phyloP scores from a whole-genome alignment of 1,140 invertebrate species.

The Zelostemma sp. region DNA sequence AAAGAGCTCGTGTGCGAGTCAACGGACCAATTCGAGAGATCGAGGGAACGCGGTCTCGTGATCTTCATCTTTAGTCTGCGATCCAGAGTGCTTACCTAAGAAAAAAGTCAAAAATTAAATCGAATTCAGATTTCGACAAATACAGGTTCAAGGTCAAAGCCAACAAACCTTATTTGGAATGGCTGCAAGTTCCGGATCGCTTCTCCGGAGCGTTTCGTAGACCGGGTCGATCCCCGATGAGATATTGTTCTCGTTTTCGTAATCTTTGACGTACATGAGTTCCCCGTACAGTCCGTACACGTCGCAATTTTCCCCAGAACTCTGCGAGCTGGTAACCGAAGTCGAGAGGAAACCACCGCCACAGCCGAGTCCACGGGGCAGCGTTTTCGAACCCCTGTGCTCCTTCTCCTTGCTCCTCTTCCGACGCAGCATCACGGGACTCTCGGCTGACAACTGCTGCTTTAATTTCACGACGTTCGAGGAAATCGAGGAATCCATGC shows the following conservation, averaged over 20 bases:
- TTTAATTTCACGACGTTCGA: conserved; percentile 72
- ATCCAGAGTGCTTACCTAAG: conserved; percentile 77
- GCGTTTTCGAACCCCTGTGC: conserved; percentile 80
- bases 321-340: conserved; percentile 72
- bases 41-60: conserved; percentile 82
- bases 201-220: conserved; percentile 81
- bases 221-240: conserved; percentile 76
- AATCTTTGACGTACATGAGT: conserved; percentile 89
- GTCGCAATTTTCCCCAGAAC: conserved; percentile 80
- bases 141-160: too few species aligned
- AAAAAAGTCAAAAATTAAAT: conserved; percentile 4
- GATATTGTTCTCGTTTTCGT: conserved; percentile 80
- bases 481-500: conserved; percentile 71
- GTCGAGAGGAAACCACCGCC: conserved; percentile 71
- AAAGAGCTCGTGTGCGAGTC: conserved; percentile 86
- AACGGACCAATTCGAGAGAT: conserved; percentile 89
- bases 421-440: conserved; percentile 79
- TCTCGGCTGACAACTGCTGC: conserved; percentile 74
- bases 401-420: conserved; percentile 79
- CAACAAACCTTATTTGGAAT: conserved; percentile 79
- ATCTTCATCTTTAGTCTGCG: conserved; percentile 84
- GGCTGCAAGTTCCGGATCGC: conserved; percentile 85
- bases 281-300: conserved; percentile 92
- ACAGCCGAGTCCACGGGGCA: conserved; percentile 78
- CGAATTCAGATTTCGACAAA: too few species aligned